These are phyloP conservation scores for Caenorhabditis panamensis DNA, from an alignment of 2,888 invertebrate species.

Conservation along the genomic window DNA sequence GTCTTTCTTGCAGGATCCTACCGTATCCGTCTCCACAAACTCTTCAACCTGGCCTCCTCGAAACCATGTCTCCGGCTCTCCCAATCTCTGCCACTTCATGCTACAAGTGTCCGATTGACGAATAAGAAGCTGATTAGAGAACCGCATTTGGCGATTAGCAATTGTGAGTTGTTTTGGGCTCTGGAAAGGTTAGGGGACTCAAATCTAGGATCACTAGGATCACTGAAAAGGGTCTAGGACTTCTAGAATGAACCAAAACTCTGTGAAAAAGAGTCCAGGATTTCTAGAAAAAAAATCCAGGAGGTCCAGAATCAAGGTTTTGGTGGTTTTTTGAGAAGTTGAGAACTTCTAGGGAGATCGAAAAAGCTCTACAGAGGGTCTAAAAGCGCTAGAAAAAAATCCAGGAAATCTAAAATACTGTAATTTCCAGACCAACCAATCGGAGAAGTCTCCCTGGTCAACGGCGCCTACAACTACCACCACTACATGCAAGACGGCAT, in stretches of 20 bases:
- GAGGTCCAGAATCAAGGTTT: too few species aligned
- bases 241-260: too few species aligned
- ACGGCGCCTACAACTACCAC: slow-evolving; percentile 93
- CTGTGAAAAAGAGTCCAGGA: too few species aligned
- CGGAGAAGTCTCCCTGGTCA: slow-evolving; percentile 83
- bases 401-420: neutral
- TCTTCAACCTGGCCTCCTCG: slow-evolving; percentile 66
- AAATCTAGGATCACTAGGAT: too few species aligned
- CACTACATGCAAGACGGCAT: slow-evolving; percentile 96
- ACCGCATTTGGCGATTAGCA: slow-evolving; percentile 64
- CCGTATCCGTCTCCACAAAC: slow-evolving; percentile 68
- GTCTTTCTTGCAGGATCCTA: slow-evolving; percentile 54
- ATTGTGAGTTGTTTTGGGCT: slow-evolving; percentile 56
- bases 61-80: slow-evolving; percentile 67
- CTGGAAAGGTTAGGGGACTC: too few species aligned
- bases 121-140: slow-evolving; percentile 56
- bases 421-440: slow-evolving; percentile 69
- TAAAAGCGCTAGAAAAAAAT: too few species aligned
- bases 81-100: slow-evolving; percentile 55
- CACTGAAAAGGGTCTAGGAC: too few species aligned
- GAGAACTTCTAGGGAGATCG: too few species aligned
- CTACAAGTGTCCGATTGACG: slow-evolving; percentile 51
- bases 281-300: neutral
- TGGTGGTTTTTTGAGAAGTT: too few species aligned
- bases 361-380: too few species aligned